Evolutionary conservation across 2,888 invertebrate species (phyloP).

Genomic region (Baccha elongata): DNA sequence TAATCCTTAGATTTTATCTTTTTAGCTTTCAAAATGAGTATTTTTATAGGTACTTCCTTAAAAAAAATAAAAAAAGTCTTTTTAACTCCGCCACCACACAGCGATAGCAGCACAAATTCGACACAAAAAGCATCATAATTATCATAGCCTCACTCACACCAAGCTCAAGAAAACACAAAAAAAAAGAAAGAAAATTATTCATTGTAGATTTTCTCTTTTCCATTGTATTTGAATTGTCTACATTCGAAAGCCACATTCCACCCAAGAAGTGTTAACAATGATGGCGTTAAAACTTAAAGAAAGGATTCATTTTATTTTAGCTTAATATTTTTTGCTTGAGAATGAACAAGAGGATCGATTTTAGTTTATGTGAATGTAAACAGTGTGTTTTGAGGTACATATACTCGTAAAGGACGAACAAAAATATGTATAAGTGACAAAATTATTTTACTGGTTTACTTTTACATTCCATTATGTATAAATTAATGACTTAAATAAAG

Average conservation of each 20-base stretch:
- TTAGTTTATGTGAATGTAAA: too few species aligned
- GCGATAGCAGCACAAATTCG: slow-evolving; percentile 4
- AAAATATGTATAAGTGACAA: too few species aligned
- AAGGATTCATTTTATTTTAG: slow-evolving; percentile 22
- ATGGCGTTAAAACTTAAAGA: slow-evolving; percentile 48
- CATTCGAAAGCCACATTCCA: slow-evolving; percentile 23
- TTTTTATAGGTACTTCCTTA: slow-evolving; percentile 30
- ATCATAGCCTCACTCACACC: slow-evolving; percentile 37
- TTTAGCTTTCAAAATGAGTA: slow-evolving; percentile 57
- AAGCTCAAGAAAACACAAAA: background rate
- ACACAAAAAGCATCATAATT: slow-evolving; percentile 53
- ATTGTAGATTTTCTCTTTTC: slow-evolving; percentile 23
- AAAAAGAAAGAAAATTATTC: slow-evolving; percentile 33
- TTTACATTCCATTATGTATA: too few species aligned
- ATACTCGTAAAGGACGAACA: too few species aligned
- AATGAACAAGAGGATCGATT: too few species aligned
- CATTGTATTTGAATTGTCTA: background rate
- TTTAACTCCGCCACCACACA: slow-evolving; percentile 33
- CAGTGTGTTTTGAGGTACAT: too few species aligned
- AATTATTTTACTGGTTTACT: too few species aligned
- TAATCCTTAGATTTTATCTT: slow-evolving; percentile 60
- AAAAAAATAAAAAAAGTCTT: slow-evolving; percentile 23
- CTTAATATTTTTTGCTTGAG: background rate
- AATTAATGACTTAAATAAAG: too few species aligned
- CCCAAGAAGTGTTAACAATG: slow-evolving; percentile 46